Percentiles rank a stretch among this genome's conserved stretches.
Conservation (phyloP, 2,888 invertebrate genomes). For the Digitonthophagus gazella region DNA sequence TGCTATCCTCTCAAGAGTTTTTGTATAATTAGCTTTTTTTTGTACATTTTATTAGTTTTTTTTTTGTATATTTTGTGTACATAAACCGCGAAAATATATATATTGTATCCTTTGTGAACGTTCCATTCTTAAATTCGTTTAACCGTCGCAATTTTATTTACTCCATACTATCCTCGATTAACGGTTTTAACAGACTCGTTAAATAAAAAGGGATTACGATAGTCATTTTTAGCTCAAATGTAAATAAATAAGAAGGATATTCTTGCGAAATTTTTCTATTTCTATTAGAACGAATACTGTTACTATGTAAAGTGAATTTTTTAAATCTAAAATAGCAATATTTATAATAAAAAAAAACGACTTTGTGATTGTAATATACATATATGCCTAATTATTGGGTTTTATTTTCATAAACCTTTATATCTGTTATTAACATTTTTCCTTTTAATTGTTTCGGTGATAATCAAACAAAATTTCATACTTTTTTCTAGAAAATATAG, state of each 20-base stretch:
- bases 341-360: conserved; percentile 45
- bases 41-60: conserved; percentile 38
- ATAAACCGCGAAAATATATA: conserved; percentile 22
- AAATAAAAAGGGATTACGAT: conserved; percentile 20
- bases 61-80: conserved; percentile 38
- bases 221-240: conserved; percentile 48
- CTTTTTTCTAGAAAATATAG: too few species aligned
- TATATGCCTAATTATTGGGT: conserved; percentile 34
- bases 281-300: conserved; percentile 46
- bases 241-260: conserved; percentile 46
- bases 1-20: conserved; percentile 1
- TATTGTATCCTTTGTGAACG: conserved; percentile 27
- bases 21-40: conserved; percentile 34
- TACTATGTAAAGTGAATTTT: conserved; percentile 50
- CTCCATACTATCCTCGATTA: conserved; percentile 3
- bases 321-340: conserved; percentile 53
- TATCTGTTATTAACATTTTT: too few species aligned
- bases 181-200: conserved; percentile 14
- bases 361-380: conserved; percentile 52
- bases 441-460: too few species aligned
- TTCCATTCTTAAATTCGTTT: conserved; percentile 24
- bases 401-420: too few species aligned
- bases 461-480: too few species aligned
- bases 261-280: conserved; percentile 49
- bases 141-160: conserved; percentile 6